Evolutionary conservation across 2,113 vertebrate species (phyloP).

Genomic region (Numida meleagris): DNA sequence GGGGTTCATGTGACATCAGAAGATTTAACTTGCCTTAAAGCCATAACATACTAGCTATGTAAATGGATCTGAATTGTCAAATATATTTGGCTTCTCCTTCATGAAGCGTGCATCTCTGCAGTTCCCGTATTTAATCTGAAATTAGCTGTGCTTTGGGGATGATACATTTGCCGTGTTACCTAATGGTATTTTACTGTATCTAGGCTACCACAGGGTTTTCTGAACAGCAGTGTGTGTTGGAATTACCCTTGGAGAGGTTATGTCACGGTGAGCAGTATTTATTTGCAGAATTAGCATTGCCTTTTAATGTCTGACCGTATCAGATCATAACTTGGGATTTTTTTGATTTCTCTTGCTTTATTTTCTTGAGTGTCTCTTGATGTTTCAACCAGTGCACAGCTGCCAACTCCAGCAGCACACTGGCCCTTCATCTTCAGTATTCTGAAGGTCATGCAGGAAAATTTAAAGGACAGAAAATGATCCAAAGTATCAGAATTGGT

Average conservation of each 20-base stretch:
- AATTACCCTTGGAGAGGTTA: background rate
- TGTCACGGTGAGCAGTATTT: background rate
- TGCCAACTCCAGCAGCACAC: background rate
- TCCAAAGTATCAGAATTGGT: background rate
- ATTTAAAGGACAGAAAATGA: background rate
- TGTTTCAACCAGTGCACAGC: background rate
- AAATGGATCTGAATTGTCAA: constrained; percentile 8
- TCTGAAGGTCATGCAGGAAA: background rate
- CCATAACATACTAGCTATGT: background rate
- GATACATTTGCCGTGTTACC: background rate
- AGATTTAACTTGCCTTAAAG: background rate
- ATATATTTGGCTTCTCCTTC: background rate
- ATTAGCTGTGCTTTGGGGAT: background rate
- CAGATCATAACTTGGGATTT: background rate
- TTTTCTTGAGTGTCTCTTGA: background rate
- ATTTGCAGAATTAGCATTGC: background rate
- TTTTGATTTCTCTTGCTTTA: background rate
- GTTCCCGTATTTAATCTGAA: background rate
- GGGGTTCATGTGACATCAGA: background rate
- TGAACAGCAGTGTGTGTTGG: background rate
- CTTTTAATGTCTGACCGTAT: background rate
- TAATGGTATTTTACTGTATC: background rate
- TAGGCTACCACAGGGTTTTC: background rate
- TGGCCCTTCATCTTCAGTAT: background rate
- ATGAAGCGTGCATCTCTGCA: background rate